Percentiles rank a stretch among this genome's conserved stretches.
phyloP scores from a whole-genome alignment of 2,888 invertebrate species.

The Slavum lentiscoides region DNA sequence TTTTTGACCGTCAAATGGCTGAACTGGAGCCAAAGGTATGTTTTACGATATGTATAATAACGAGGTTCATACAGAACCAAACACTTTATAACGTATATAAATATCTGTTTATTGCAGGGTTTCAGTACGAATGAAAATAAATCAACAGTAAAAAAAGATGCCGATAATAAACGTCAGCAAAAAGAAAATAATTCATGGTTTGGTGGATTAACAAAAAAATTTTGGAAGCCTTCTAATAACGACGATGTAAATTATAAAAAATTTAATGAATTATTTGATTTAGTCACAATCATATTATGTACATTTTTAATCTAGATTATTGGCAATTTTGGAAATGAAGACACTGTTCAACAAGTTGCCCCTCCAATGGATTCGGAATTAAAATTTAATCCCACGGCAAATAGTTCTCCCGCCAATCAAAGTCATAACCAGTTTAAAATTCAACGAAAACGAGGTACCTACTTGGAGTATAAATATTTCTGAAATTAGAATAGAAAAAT shows the following conservation, averaged over 20 bases:
- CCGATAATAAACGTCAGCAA: slow-evolving; percentile 15
- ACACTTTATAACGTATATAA: background rate
- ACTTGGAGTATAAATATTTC: background rate
- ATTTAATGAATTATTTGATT: background rate
- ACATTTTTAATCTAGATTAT: slow-evolving; percentile 15
- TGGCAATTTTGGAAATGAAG: slow-evolving; percentile 24
- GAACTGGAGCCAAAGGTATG: slow-evolving; percentile 40
- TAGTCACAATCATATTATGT: background rate
- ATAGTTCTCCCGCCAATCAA: slow-evolving; percentile 46
- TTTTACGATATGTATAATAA: background rate
- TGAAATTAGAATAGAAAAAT: too few relatives aligned
- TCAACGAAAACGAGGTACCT: slow-evolving; percentile 37
- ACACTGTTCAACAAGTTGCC: slow-evolving; percentile 24
- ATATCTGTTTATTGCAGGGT: background rate
- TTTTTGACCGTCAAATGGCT: slow-evolving; percentile 45
- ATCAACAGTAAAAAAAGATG: slow-evolving; percentile 16
- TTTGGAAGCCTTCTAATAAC: slow-evolving; percentile 50
- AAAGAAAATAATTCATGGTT: slow-evolving; percentile 49
- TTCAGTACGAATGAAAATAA: slow-evolving; percentile 14
- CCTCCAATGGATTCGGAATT: slow-evolving; percentile 49
- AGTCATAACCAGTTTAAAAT: slow-evolving; percentile 45
- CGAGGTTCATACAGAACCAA: background rate
- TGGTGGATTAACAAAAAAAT: slow-evolving; percentile 37
- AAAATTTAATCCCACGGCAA: slow-evolving; percentile 41
- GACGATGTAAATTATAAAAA: slow-evolving; percentile 8